Evolutionary conservation across 2,797 vertebrate genomes (phyloP).

Genomic region (Crenuchus spilurus): DNA sequence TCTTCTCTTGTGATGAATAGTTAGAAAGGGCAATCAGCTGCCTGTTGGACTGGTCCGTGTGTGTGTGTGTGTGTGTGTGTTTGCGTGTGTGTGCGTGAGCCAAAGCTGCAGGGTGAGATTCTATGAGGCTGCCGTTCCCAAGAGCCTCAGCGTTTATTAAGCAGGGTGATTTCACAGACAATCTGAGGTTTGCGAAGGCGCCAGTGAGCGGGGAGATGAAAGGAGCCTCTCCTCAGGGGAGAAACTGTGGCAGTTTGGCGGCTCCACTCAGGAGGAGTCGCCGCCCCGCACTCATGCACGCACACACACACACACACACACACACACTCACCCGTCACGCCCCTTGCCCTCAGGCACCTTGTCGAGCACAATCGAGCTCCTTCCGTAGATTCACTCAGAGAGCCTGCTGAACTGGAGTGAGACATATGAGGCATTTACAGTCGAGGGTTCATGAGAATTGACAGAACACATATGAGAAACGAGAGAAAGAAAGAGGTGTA

Average conservation of each 20-base stretch:
- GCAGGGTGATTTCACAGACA: slow-evolving; percentile 84
- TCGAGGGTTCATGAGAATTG: slow-evolving; percentile 25
- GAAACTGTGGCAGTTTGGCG: slow-evolving; percentile 78
- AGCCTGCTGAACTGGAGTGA: slow-evolving; percentile 46
- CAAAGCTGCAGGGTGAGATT: slow-evolving; percentile 59
- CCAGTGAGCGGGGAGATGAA: slow-evolving; percentile 84
- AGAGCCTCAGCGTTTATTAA: slow-evolving; percentile 76
- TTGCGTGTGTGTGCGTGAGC: slow-evolving; percentile 40
- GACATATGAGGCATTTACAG: slow-evolving; percentile 43
- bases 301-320: slow-evolving; percentile 49
- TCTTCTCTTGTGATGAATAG: slow-evolving; percentile 46
- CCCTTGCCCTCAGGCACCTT: slow-evolving; percentile 68
- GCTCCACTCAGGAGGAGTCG: slow-evolving; percentile 66
- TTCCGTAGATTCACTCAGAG: slow-evolving; percentile 44
- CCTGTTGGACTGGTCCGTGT: slow-evolving; percentile 43
- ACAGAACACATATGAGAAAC: slow-evolving; percentile 39
- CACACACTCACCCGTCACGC: slow-evolving; percentile 52
- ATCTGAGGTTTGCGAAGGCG: slow-evolving; percentile 84
- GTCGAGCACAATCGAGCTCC: slow-evolving; percentile 65
- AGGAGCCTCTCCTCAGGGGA: slow-evolving; percentile 81
- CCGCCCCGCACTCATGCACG: slow-evolving; percentile 62
- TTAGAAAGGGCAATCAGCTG: slow-evolving; percentile 51
- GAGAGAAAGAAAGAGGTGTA: not conserved
- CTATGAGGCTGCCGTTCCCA: slow-evolving; percentile 68
- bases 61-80: slow-evolving; percentile 17